These are phyloP conservation scores for Drosophila watanabei DNA, from an alignment of 1,140 invertebrate species.

Conservation along the genomic window DNA sequence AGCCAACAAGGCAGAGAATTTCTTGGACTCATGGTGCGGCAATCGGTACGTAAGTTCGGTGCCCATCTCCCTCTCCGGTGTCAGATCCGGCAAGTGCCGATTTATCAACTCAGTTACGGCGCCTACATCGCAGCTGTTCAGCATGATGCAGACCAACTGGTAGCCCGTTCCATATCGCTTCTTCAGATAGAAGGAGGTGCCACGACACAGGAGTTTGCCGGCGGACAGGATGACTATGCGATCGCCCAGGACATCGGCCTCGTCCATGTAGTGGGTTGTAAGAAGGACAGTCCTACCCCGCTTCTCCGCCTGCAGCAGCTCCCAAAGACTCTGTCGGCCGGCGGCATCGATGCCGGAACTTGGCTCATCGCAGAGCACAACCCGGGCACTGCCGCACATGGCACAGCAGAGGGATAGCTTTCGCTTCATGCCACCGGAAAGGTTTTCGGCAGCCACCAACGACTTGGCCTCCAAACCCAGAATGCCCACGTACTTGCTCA, in stretches of 20 bases:
- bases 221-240: constrained; percentile 95
- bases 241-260: constrained; percentile 97
- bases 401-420: constrained; percentile 92
- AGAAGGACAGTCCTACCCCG: constrained; percentile 91
- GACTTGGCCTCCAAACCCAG: constrained; percentile 88
- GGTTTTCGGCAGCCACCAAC: constrained; percentile 87
- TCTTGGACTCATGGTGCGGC: constrained; percentile 46
- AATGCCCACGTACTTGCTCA: constrained; percentile 88
- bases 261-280: constrained; percentile 99
- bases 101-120: constrained; percentile 65
- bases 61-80: constrained; percentile 67
- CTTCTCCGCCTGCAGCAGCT: constrained; percentile 89
- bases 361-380: constrained; percentile 96
- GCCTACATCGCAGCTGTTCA: constrained; percentile 35
- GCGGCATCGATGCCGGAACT: constrained; percentile 98
- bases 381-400: constrained; percentile 89
- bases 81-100: constrained; percentile 67
- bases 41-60: constrained; percentile 72
- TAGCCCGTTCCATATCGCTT: constrained; percentile 90
- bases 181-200: constrained; percentile 95
- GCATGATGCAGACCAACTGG: constrained; percentile 74
- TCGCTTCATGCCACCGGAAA: constrained; percentile 95
- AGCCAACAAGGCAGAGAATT: constrained; percentile 43
- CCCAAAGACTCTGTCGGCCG: constrained; percentile 95
- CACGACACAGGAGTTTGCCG: constrained; percentile 92